phyloP scores from a whole-genome alignment of 2,888 invertebrate genomes.

The Andrena minutula region DNA sequence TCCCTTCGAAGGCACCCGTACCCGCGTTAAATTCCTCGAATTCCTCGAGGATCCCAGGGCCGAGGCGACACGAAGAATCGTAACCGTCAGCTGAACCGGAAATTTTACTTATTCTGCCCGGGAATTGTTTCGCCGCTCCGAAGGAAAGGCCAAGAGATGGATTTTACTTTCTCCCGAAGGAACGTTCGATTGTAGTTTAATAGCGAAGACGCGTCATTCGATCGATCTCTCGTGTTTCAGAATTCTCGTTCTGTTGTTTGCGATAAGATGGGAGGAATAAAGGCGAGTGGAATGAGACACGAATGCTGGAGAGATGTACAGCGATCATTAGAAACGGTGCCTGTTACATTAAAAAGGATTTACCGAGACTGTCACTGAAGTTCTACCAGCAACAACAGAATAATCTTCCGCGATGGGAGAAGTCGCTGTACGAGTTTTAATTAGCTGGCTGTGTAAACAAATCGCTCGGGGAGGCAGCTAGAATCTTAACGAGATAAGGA shows the following conservation, averaged over 20 bases:
- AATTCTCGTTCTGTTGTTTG: neutral
- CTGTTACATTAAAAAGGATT: constrained; percentile 12
- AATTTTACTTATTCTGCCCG: constrained; percentile 32
- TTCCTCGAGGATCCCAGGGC: constrained; percentile 34
- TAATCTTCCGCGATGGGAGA: constrained; percentile 4
- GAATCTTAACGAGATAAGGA: neutral
- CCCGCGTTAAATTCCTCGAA: constrained; percentile 49
- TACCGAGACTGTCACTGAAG: neutral
- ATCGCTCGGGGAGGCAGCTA: neutral
- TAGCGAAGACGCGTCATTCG: neutral
- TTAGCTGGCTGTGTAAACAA: constrained; percentile 15
- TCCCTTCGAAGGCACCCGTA: neutral
- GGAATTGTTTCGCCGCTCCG: constrained; percentile 22
- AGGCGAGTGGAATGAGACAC: neutral
- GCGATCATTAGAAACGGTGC: neutral
- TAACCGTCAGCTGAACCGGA: constrained; percentile 30
- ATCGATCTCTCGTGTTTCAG: neutral
- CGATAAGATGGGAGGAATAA: neutral
- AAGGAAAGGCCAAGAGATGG: neutral
- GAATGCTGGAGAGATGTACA: neutral
- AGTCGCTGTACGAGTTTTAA: neutral
- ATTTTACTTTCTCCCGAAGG: constrained; percentile 5
- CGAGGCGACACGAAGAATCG: neutral
- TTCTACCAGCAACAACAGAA: neutral
- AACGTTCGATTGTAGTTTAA: neutral